Base-by-base conservation (phyloP, 2,113 vertebrate species). In the Saccopteryx bilineata region DNA sequence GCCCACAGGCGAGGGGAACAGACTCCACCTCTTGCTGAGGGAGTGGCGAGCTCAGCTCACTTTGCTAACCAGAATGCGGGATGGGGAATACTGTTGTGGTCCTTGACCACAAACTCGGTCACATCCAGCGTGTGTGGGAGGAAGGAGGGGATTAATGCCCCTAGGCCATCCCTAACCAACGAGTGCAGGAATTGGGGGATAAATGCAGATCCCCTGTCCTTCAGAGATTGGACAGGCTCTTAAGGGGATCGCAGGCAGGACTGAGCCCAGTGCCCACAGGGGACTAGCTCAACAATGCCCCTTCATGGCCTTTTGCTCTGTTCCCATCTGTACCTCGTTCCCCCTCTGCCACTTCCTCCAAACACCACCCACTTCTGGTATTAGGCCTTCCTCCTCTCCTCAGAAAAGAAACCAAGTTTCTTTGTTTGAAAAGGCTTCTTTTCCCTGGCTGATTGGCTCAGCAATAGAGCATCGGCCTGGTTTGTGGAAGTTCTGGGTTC, bases 351-450 rank as follows among this genome's bases (percentile, higher is more conserved):
- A 11, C 66, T 93, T 60, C 86, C 79, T 78, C 46, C 19, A 19
- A 46, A 24, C 74, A 58, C 31, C 46, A 26, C 50, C 68, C 23
- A 12, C 71, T 15, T 82, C 52, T 78, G 19, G 48, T 65, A 17
- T 6, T 4, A 52, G 71, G 61, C 33, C 39, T 94, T 66, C 58
- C 31, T 93, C 54, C 31, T 93, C 54, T 82, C 26, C 11, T 46
- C 26, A 89, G 60, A 71, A 81, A 66, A 52, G 58, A 97, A 92
- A 89, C 52, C 52, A 26, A 80, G 26, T 91, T 78, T 85, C 63
- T 66, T 50, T 24, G 5, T 80, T 71, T 69, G 74, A 19, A 72
- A 39, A 39, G 39, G 39, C 39, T 39, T 39, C 39, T 39, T 39
- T 39, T 39, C 39, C 39, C 39, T 39, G 39, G 39, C 39, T 39